A percentile compares a stretch with the other conserved stretches of the same genome.
These are phyloP conservation scores for Sylvicola fuscatus DNA, from an alignment of 2,888 invertebrate genomes.

Conservation along the genomic window DNA sequence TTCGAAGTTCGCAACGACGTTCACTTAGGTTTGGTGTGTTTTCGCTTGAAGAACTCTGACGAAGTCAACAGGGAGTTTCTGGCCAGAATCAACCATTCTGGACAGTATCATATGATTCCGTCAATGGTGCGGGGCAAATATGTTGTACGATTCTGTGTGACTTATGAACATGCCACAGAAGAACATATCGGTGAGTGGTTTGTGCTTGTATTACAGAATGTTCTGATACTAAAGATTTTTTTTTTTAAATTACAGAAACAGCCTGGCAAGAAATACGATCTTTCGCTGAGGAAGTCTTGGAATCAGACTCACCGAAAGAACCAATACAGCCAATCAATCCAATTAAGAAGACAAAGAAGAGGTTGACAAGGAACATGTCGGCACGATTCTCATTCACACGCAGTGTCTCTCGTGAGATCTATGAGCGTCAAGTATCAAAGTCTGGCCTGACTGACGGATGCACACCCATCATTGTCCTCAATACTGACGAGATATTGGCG, in stretches of 20 bases:
- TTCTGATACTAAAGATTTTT: background rate
- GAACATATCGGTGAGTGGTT: constrained; percentile 35
- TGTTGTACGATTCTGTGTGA: constrained; percentile 61
- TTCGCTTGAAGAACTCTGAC: constrained; percentile 49
- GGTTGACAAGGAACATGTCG: constrained; percentile 23
- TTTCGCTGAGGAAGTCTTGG: constrained; percentile 35
- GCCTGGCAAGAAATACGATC: constrained; percentile 40
- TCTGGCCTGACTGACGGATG: constrained; percentile 25
- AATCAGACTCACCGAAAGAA: constrained; percentile 8
- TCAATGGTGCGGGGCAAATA: constrained; percentile 55
- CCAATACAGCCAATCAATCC: background rate
- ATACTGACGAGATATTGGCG: constrained; percentile 18
- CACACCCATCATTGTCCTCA: constrained; percentile 23
- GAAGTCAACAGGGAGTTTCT: constrained; percentile 53
- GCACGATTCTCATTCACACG: constrained; percentile 25
- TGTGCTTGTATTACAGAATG: background rate
- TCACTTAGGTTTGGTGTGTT: constrained; percentile 54
- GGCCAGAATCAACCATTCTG: constrained; percentile 61
- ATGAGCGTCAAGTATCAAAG: constrained; percentile 19
- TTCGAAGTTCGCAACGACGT: constrained; percentile 66
- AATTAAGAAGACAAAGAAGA: constrained; percentile 15
- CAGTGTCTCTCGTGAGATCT: constrained; percentile 25
- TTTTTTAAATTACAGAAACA: constrained; percentile 22
- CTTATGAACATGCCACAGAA: constrained; percentile 53
- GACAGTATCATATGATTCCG: constrained; percentile 72